Conservation (phyloP, 2,113 vertebrate species). For the Suricata suricatta region DNA sequence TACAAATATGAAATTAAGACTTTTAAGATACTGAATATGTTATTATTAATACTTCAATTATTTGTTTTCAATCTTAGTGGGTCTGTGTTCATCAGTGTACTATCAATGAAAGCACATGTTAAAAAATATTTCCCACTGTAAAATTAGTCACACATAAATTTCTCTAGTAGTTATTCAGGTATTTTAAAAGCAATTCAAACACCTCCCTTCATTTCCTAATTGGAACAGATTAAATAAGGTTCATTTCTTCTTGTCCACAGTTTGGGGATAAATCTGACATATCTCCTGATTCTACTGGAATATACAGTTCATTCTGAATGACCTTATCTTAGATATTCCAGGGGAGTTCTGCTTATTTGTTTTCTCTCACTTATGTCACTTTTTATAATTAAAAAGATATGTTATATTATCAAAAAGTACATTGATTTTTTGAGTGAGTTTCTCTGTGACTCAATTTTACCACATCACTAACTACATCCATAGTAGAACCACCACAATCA, state of each 20-base stretch:
- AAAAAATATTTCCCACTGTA: background rate
- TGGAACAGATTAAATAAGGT: background rate
- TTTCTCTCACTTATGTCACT: background rate
- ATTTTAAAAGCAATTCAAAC: background rate
- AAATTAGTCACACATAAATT: background rate
- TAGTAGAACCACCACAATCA: background rate
- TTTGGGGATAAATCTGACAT: background rate
- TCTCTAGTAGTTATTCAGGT: background rate
- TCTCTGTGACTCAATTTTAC: background rate
- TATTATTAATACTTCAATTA: background rate
- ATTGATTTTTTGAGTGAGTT: background rate
- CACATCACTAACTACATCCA: background rate
- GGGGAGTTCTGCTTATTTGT: background rate
- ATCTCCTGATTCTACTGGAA: background rate
- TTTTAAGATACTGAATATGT: background rate
- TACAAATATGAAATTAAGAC: background rate
- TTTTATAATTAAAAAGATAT: background rate
- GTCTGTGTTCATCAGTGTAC: background rate
- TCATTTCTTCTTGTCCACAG: background rate
- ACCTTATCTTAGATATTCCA: background rate
- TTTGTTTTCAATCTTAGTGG: background rate
- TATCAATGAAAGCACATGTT: background rate
- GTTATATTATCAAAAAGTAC: background rate
- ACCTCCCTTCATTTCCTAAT: background rate
- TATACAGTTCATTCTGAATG: background rate